A percentile compares a stretch with the other conserved stretches of the same genome.
phyloP scores from a whole-genome alignment of 2,888 invertebrate genomes.

The Bombyx huttoni region DNA sequence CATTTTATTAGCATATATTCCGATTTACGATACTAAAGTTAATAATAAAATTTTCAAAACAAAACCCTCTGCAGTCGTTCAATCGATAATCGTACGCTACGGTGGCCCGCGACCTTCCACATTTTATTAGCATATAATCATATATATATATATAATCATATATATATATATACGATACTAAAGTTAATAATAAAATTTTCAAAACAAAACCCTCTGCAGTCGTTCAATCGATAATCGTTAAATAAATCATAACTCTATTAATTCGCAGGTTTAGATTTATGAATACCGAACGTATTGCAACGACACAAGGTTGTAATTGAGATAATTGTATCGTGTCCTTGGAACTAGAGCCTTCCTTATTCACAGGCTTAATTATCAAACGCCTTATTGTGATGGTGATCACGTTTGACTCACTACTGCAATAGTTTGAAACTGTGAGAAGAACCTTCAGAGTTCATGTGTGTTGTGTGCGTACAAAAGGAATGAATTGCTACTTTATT shows the following conservation, averaged over 20 bases:
- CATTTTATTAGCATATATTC: no score
- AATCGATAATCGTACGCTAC: constrained; percentile 2
- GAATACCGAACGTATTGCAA: constrained; percentile 13
- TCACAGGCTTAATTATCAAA: constrained; percentile 11
- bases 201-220: background rate
- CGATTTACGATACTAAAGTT: no score
- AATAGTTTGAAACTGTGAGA: background rate
- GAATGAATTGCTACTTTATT: no score
- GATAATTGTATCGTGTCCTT: constrained; percentile 11
- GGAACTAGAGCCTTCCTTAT: constrained; percentile 15
- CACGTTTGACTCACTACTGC: background rate
- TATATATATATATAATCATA: no score
- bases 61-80: background rate
- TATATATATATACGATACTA: no score
- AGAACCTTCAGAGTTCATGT: background rate
- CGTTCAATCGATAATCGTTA: constrained; percentile 2
- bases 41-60: no score
- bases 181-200: no score
- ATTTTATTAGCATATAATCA: no score
- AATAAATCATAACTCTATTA: constrained; percentile 4
- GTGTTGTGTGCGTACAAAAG: background rate
- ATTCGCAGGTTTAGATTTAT: constrained; percentile 6
- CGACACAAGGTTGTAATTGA: background rate
- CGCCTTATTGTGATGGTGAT: constrained; percentile 3
- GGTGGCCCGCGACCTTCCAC: no score